These are phyloP conservation scores for Gallinago solitaria DNA, from an alignment of 2,797 vertebrate genomes.

Conservation along the genomic window DNA sequence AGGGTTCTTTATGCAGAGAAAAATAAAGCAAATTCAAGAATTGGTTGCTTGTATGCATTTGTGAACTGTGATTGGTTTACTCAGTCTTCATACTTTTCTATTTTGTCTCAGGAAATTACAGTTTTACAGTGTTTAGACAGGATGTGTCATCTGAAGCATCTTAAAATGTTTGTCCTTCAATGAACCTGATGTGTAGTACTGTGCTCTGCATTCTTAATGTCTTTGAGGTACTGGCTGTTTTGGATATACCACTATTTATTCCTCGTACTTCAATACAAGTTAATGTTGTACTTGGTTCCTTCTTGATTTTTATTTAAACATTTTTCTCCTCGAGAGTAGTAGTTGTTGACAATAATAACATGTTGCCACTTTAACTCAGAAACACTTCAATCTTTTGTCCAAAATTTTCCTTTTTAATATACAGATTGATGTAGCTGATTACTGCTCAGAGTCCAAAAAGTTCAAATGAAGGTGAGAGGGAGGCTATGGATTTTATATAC, in stretches of 20 bases:
- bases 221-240: not conserved
- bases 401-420: not conserved
- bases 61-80: not conserved
- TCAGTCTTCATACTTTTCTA: not conserved
- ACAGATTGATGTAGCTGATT: not conserved
- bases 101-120: not conserved
- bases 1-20: slow-evolving; percentile 87
- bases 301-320: not conserved
- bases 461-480: not conserved
- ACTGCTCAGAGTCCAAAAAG: not conserved
- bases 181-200: not conserved
- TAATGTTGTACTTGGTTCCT: not conserved
- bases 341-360: not conserved
- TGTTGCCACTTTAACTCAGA: not conserved
- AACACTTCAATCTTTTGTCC: not conserved
- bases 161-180: not conserved
- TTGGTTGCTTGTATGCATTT: slow-evolving; percentile 15
- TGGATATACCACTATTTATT: not conserved
- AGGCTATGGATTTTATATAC: not conserved
- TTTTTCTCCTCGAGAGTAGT: not conserved
- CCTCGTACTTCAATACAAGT: not conserved
- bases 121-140: not conserved
- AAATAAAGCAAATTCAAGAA: slow-evolving; percentile 81
- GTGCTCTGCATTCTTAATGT: not conserved
- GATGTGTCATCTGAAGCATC: not conserved